Base-by-base conservation (phyloP, 2,113 vertebrate genomes). In the Rousettus leschenaultii region DNA sequence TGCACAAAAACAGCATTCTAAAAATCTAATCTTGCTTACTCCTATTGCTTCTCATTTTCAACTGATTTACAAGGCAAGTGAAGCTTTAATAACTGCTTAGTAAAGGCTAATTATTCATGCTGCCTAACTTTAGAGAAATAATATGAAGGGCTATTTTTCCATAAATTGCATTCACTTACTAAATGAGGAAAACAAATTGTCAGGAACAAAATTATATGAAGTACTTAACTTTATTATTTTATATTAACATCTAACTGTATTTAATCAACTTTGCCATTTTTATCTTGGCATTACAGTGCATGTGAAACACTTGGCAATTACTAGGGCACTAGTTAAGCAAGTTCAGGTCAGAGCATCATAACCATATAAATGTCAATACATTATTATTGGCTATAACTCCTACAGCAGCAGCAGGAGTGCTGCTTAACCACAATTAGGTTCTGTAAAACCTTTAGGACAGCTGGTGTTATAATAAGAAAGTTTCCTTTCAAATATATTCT, bases 401-500 rank as follows among this genome's bases (percentile, higher is more conserved):
- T 0, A 5, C 6, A 75, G 94, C 94, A 86, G 97, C 95, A 95
- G 93, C 92, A 95, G 65, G 66, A 83, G 91, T 61, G 95, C 43
- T 93, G 93, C 57, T 82, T 75, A 75, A 97, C 95, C 98, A 82
- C 97, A 82, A 83, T 91, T 94, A 92, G 3, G 13, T 74, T 66
- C 24, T 94, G 74, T 38, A 18, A 86, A 97, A 66, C 90, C 97
- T 96, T 89, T 61, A 94, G 97, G 97, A 98, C 82, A 97, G 97
- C 95, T 14, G 93, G 70, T 35, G 70, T 74, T 70, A 7, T 78
- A 97, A 97, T 93, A 98, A 97, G 97, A 97, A 96, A 95, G 74
- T 98, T 98, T 93, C 94, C 95, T 95, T 95, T 94, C 96, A 95
- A 97, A 97, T 40, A 65, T 48, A 73, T 94, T 66, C 96, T 88